phyloP scores from a whole-genome alignment of 2,888 invertebrate species.

The Xanthorhoe designata region DNA sequence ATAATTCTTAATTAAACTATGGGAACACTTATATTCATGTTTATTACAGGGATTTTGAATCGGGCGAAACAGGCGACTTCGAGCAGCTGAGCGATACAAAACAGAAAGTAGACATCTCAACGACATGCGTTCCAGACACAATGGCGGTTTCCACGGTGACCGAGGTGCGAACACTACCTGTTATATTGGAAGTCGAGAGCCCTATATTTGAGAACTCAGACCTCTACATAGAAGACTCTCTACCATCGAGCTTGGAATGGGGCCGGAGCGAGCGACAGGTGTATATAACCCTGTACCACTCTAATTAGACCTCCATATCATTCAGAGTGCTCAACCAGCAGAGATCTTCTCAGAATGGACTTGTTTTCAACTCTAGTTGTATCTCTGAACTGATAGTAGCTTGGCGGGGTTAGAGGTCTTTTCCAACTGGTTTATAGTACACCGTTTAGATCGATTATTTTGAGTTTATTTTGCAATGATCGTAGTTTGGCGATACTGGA shows the following conservation, averaged over 20 bases:
- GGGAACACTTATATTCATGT: too few species aligned
- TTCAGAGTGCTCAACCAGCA: constrained; percentile 8
- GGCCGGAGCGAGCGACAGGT: constrained; percentile 83
- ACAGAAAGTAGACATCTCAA: constrained; percentile 70
- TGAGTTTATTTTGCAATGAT: constrained; percentile 8
- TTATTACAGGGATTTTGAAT: constrained; percentile 89
- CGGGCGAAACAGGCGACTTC: constrained; percentile 93
- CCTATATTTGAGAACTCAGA: constrained; percentile 87
- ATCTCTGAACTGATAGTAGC: constrained; percentile 18
- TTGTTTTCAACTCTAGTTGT: constrained; percentile 15
- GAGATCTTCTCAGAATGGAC: constrained; percentile 63
- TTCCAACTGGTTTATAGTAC: constrained; percentile 51
- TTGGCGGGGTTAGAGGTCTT: constrained; percentile 52
- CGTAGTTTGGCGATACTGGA: constrained; percentile 34
- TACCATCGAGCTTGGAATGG: constrained; percentile 93
- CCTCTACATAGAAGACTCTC: constrained; percentile 95
- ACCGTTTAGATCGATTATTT: constrained; percentile 10
- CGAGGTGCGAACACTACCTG: constrained; percentile 82
- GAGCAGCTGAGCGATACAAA: constrained; percentile 88
- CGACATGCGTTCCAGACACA: constrained; percentile 76
- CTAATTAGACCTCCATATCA: constrained; percentile 35
- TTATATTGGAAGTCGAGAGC: constrained; percentile 62
- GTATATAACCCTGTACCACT: constrained; percentile 51
- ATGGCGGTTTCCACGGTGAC: constrained; percentile 84
- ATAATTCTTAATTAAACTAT: too few species aligned